A percentile compares a stretch with the other conserved stretches of the same genome.
Evolutionary conservation across 1,140 invertebrate genomes (phyloP).

Genomic region (Drosophila baimaii): DNA sequence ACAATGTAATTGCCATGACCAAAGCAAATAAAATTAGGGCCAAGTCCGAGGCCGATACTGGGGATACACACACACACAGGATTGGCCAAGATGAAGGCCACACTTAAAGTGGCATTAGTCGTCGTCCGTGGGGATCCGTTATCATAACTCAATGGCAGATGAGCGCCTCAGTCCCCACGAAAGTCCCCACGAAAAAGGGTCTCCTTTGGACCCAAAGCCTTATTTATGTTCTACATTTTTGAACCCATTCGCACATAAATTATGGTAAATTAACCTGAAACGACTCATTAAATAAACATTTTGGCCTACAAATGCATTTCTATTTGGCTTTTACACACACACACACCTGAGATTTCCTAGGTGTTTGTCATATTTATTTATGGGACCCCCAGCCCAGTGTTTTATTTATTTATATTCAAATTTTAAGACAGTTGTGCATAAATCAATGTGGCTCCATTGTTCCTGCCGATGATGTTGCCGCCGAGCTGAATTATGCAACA

Average conservation of each 20-base stretch:
- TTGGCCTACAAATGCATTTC: conserved; percentile 25
- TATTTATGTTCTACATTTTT: conserved; percentile 30
- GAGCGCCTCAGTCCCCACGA: conserved; percentile 2
- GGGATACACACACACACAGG: background rate
- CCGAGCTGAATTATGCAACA: conserved; percentile 57
- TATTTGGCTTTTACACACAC: conserved; percentile 4
- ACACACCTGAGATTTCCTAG: conserved; percentile 48
- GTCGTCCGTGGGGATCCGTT: too few species aligned
- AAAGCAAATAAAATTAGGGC: conserved; percentile 63
- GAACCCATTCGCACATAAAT: conserved; percentile 44
- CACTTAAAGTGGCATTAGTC: conserved; percentile 36
- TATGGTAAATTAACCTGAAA: conserved; percentile 34
- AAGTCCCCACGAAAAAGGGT: conserved; percentile 12
- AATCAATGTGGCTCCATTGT: conserved; percentile 55
- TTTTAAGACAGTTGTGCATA: conserved; percentile 60
- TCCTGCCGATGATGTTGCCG: conserved; percentile 20
- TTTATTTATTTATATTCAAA: conserved; percentile 66
- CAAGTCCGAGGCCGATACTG: conserved; percentile 21
- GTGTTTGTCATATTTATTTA: conserved; percentile 55
- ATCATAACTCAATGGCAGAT: conserved; percentile 43
- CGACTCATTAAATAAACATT: conserved; percentile 56
- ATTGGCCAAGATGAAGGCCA: conserved; percentile 30
- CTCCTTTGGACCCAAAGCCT: conserved; percentile 10
- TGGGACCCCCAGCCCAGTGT: conserved; percentile 33
- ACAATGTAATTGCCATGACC: conserved; percentile 48